phyloP scores from a whole-genome alignment of 1,140 invertebrate genomes.

The Bombus affinis region DNA sequence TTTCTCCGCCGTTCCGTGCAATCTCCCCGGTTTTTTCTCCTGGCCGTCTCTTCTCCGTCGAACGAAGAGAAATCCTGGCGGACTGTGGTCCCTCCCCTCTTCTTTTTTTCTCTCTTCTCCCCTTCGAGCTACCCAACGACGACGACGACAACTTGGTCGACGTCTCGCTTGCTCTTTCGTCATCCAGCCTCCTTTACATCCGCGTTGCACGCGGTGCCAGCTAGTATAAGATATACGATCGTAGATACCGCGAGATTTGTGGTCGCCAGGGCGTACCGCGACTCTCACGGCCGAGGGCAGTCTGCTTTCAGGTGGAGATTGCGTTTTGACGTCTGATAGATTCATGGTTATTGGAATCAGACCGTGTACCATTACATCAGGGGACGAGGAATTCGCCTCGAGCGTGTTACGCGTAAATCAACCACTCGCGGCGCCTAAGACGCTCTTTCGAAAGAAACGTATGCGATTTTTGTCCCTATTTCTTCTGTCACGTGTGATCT shows the following conservation, averaged over 20 bases:
- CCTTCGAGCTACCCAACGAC: background rate
- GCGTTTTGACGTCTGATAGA: slow-evolving; percentile 82
- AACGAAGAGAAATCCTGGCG: slow-evolving; percentile 67
- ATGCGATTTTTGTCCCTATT: background rate
- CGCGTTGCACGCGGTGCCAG: slow-evolving; percentile 52
- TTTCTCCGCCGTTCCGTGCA: slow-evolving; percentile 71
- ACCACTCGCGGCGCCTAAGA: slow-evolving; percentile 19
- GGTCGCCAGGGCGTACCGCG: slow-evolving; percentile 56
- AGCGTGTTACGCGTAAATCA: slow-evolving; percentile 64
- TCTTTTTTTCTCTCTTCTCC: slow-evolving; percentile 16
- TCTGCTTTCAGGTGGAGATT: slow-evolving; percentile 79
- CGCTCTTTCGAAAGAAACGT: slow-evolving; percentile 37
- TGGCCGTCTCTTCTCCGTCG: slow-evolving; percentile 59
- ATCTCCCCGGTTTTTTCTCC: slow-evolving; percentile 72
- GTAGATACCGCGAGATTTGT: slow-evolving; percentile 78
- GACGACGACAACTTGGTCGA: background rate
- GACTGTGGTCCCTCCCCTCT: slow-evolving; percentile 44
- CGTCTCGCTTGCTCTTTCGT: slow-evolving; percentile 20
- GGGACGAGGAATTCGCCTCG: slow-evolving; percentile 40
- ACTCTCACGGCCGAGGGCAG: slow-evolving; percentile 52
- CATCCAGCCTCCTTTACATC: slow-evolving; percentile 65
- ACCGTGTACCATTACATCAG: slow-evolving; percentile 76
- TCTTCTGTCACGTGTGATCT: slow-evolving; percentile 1
- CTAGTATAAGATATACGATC: slow-evolving; percentile 73
- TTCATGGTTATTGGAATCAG: slow-evolving; percentile 83